These are phyloP conservation scores for Lepidocyrtoides sp. DNA, from an alignment of 2,888 invertebrate genomes.

Conservation along the genomic window DNA sequence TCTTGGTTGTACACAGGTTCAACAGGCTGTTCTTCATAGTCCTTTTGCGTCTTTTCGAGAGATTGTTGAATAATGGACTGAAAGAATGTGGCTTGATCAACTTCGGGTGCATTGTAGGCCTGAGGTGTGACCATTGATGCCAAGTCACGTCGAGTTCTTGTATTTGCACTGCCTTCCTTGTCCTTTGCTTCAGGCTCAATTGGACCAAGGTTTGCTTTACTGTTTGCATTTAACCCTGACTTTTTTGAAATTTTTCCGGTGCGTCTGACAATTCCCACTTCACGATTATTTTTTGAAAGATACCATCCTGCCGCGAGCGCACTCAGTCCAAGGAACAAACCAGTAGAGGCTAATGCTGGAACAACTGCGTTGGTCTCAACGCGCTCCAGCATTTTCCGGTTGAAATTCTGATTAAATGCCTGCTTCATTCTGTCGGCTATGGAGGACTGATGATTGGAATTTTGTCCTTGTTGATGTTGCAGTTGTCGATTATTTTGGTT, in stretches of 20 bases:
- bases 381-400: constrained; percentile 82
- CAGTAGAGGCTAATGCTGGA: constrained; percentile 84
- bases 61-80: constrained; percentile 85
- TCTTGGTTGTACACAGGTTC: constrained; percentile 59
- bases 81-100: constrained; percentile 84
- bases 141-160: constrained; percentile 68
- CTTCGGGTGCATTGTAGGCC: constrained; percentile 72
- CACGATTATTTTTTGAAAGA: constrained; percentile 83
- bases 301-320: constrained; percentile 85
- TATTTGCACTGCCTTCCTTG: constrained; percentile 17
- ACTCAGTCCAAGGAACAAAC: constrained; percentile 84
- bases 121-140: constrained; percentile 64
- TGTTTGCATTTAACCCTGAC: constrained; percentile 26
- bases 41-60: constrained; percentile 85
- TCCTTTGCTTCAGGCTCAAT: constrained; percentile 34
- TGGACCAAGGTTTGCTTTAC: background rate
- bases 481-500: constrained; percentile 55
- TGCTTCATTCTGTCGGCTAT: constrained; percentile 82
- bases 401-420: constrained; percentile 80
- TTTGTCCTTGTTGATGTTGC: constrained; percentile 29
- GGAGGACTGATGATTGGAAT: constrained; percentile 25
- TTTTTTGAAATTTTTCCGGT: constrained; percentile 81
- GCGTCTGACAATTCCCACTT: constrained; percentile 84
- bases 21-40: constrained; percentile 74
- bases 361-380: constrained; percentile 84